These are phyloP conservation scores for Drosophila rellima DNA, from an alignment of 2,888 invertebrate genomes.

Conservation along the genomic window DNA sequence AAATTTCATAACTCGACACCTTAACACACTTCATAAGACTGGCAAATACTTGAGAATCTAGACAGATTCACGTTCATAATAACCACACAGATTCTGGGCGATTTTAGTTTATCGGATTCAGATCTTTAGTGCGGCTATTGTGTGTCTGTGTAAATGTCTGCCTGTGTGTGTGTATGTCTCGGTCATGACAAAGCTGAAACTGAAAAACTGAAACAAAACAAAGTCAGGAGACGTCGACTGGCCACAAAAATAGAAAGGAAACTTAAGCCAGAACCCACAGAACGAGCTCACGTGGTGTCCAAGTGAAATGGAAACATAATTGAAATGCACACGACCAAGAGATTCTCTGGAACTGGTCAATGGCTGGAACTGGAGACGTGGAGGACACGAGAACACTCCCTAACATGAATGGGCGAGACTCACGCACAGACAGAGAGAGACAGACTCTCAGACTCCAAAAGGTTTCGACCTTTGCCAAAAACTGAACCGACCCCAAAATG, in stretches of 20 bases:
- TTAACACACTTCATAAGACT: constrained; percentile 1
- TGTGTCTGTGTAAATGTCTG: not conserved
- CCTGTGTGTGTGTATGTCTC: not conserved
- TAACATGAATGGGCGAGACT: constrained; percentile 65
- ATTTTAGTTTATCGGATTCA: constrained; percentile 12
- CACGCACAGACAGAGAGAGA: constrained; percentile 55
- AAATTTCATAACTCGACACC: not conserved
- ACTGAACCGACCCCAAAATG: constrained; percentile 48
- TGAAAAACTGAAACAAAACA: constrained; percentile 62
- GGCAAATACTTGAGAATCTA: constrained; percentile 6
- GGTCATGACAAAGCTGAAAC: constrained; percentile 47
- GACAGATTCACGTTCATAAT: constrained; percentile 6
- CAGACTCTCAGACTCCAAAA: constrained; percentile 8
- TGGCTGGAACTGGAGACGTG: constrained; percentile 2
- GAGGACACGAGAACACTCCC: constrained; percentile 1
- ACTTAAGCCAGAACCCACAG: constrained; percentile 12
- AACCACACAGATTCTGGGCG: constrained; percentile 6
- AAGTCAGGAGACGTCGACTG: constrained; percentile 10
- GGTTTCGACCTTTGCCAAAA: constrained; percentile 21
- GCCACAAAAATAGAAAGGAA: constrained; percentile 28
- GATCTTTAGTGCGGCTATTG: constrained; percentile 4
- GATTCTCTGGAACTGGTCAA: constrained; percentile 52
- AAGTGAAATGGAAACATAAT: constrained; percentile 41
- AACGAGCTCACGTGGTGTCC: constrained; percentile 25
- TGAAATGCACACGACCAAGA: constrained; percentile 47